Evolutionary conservation across 2,888 invertebrate species (phyloP).

Genomic region (Pogonocherus hispidulus): DNA sequence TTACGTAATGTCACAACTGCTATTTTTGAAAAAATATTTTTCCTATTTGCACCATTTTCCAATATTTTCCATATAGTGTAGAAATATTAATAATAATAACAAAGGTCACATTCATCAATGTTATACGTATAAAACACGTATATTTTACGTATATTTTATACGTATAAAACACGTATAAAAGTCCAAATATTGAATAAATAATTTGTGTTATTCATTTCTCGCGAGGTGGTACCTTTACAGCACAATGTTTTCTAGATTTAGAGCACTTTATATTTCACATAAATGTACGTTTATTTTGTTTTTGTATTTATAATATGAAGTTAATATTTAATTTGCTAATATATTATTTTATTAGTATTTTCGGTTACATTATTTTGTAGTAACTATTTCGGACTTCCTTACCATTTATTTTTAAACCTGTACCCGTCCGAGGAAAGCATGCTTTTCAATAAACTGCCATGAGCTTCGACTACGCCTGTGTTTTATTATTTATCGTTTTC

Average conservation of each 20-base stretch:
- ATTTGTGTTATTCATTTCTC: no score
- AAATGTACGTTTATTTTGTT: not conserved
- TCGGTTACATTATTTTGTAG: not conserved
- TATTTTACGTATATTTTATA: no score
- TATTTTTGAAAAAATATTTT: no score
- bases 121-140: no score
- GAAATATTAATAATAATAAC: no score
- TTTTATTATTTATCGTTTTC: slow-evolving; percentile 15
- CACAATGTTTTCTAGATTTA: not conserved
- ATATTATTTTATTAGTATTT: not conserved
- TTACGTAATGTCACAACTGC: no score
- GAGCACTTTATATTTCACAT: not conserved
- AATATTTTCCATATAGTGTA: no score
- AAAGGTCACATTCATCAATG: no score
- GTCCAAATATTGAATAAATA: no score
- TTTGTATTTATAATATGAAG: not conserved
- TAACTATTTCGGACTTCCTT: not conserved
- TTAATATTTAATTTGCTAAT: not conserved
- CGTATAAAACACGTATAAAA: no score
- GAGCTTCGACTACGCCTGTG: not conserved
- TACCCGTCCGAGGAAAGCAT: not conserved
- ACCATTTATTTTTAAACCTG: not conserved
- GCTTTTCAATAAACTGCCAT: slow-evolving; percentile 6
- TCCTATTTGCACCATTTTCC: no score
- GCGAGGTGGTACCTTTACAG: no score